A percentile compares a stretch with the other conserved stretches of the same genome.
These are phyloP conservation scores for Chrysodeixis includens DNA, from an alignment of 2,888 invertebrate genomes.

Conservation along the genomic window DNA sequence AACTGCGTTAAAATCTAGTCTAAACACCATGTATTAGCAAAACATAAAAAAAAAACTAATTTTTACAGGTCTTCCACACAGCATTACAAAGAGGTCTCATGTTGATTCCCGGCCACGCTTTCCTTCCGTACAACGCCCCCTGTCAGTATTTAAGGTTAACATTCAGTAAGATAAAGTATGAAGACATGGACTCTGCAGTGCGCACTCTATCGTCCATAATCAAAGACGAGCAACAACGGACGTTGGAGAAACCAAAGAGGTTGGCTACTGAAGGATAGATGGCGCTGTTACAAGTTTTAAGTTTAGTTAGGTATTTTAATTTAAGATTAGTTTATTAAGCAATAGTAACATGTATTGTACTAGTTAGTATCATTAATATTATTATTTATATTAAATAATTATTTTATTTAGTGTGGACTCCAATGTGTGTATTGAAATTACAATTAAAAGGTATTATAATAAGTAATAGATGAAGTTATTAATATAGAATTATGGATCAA, in stretches of 20 bases:
- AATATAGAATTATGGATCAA: no score
- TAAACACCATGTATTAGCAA: no score
- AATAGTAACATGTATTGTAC: no score
- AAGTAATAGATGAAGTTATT: no score
- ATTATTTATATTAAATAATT: neutral
- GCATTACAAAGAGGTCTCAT: constrained; percentile 92
- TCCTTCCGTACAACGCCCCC: constrained; percentile 90
- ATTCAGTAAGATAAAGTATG: constrained; percentile 91
- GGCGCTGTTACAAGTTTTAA: constrained; percentile 40
- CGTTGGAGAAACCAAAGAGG: constrained; percentile 62
- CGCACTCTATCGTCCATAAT: constrained; percentile 90
- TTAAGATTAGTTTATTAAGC: no score
- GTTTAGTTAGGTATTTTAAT: neutral
- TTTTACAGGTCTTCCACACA: constrained; percentile 81
- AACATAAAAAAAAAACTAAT: no score
- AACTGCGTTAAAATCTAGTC: no score
- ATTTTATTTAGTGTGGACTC: neutral
- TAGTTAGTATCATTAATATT: neutral
- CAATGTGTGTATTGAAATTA: neutral
- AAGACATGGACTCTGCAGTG: constrained; percentile 91
- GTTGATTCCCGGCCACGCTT: constrained; percentile 93
- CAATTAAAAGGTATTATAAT: no score
- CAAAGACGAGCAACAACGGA: constrained; percentile 85
- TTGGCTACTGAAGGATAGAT: constrained; percentile 70
- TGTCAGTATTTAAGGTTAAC: constrained; percentile 92